Conservation (phyloP, 1,140 invertebrate species). For the Rhagoletis zephyria region DNA sequence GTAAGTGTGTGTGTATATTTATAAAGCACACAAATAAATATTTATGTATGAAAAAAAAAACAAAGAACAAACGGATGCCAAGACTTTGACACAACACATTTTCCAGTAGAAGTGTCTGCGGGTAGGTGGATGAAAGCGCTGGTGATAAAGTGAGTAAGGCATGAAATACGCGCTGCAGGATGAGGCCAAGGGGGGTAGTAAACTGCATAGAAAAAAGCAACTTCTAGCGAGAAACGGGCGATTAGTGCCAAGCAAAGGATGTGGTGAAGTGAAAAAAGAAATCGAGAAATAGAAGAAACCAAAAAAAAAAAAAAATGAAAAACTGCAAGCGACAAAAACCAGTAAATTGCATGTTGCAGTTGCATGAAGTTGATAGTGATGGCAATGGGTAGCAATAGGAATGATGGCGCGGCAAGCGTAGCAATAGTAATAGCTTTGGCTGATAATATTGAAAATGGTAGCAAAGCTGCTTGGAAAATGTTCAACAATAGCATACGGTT, state of each 20-base stretch:
- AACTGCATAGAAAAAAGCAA: neutral
- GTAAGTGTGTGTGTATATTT: no score
- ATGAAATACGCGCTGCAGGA: neutral
- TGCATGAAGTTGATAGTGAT: slow-evolving; percentile 43
- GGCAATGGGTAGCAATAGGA: slow-evolving; percentile 23
- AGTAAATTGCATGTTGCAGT: slow-evolving; percentile 51
- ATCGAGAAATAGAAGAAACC: neutral
- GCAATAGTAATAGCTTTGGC: neutral
- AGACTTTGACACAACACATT: slow-evolving; percentile 34
- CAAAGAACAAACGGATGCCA: slow-evolving; percentile 8
- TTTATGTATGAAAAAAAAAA: neutral
- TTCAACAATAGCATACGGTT: neutral
- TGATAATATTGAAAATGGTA: slow-evolving; percentile 33
- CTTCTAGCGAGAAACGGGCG: neutral
- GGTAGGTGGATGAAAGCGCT: neutral
- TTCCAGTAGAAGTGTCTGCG: neutral
- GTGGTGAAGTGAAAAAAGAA: slow-evolving; percentile 14
- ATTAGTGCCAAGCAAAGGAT: slow-evolving; percentile 30
- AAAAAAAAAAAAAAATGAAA: neutral
- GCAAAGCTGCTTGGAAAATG: slow-evolving; percentile 25
- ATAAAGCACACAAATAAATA: neutral
- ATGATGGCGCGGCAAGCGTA: neutral
- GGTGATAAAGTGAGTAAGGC: neutral
- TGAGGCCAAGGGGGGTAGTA: neutral
- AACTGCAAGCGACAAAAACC: slow-evolving; percentile 10